phyloP scores from a whole-genome alignment of 2,797 vertebrate genomes.

The Myotis myotis region DNA sequence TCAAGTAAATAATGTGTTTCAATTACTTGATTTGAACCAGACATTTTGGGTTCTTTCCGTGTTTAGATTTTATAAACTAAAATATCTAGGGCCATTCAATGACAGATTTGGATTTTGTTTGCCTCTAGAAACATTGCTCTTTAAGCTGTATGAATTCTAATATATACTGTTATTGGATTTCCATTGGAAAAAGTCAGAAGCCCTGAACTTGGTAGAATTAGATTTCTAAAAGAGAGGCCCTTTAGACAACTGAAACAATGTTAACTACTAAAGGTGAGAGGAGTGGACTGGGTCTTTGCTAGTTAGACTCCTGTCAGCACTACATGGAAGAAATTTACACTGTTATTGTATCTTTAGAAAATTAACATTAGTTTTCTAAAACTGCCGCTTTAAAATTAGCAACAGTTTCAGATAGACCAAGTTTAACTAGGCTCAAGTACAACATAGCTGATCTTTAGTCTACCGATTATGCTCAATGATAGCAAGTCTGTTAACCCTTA shows the following conservation, averaged over 20 bases:
- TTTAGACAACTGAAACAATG: neutral
- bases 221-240: neutral
- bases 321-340: neutral
- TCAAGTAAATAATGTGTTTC: neutral
- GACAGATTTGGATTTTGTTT: constrained; percentile 24
- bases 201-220: neutral
- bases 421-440: neutral
- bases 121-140: neutral
- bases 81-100: neutral
- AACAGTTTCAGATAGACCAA: neutral
- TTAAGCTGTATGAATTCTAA: constrained; percentile 18
- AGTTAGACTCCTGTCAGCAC: neutral
- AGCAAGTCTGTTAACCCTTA: neutral
- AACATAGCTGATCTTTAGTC: neutral
- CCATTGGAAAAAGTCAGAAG: neutral
- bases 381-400: constrained; percentile 2
- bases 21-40: constrained; percentile 8
- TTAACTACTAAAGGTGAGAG: neutral
- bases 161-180: neutral
- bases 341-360: neutral
- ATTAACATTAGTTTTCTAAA: neutral
- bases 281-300: neutral
- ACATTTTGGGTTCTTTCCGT: neutral
- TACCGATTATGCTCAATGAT: neutral
- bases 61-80: constrained; percentile 10